phyloP scores from a whole-genome alignment of 2,113 vertebrate genomes.

The Willisornis vidua region DNA sequence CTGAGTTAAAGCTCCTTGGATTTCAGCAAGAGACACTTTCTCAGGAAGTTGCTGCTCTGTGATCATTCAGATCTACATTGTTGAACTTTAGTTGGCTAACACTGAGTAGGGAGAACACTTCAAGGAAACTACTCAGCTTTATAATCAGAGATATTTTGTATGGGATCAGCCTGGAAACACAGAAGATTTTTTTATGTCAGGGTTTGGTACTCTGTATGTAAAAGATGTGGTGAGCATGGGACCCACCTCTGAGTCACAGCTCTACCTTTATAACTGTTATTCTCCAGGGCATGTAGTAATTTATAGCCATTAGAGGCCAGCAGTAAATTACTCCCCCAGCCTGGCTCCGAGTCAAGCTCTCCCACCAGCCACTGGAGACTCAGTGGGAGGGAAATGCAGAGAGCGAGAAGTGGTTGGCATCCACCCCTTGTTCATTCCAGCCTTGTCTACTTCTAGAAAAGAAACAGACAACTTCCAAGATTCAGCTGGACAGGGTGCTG shows the following conservation, averaged over 20 bases:
- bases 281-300: neutral
- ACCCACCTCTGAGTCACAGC: neutral
- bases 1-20: neutral
- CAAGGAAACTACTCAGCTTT: neutral
- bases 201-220: rapidly evolving
- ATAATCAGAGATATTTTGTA: neutral
- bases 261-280: neutral
- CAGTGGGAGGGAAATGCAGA: neutral
- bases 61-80: neutral
- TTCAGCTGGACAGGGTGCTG: neutral
- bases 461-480: neutral
- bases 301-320: neutral
- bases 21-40: neutral
- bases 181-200: neutral
- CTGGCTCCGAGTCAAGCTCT: neutral
- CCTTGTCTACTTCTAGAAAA: neutral
- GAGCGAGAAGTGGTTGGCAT: neutral
- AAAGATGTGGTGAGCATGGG: neutral
- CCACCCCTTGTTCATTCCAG: neutral
- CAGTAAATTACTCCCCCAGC: neutral
- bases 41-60: neutral
- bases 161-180: neutral
- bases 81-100: neutral
- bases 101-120: neutral
- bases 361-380: neutral